Conservation (phyloP, 1,140 invertebrate genomes). For the Drosophila yakuba region DNA sequence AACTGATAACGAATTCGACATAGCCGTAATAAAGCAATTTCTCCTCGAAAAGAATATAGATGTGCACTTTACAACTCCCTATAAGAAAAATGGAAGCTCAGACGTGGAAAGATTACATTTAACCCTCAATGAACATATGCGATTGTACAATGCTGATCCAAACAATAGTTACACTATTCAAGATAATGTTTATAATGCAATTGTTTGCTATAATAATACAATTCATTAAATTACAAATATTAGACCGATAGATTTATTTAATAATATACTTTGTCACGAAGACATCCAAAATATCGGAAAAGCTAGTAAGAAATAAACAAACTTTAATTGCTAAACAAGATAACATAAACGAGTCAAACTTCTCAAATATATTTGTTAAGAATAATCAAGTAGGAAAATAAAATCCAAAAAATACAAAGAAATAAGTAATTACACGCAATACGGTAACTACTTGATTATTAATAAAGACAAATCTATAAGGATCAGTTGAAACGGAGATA, state of each 20-base stretch:
- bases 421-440: slow-evolving; percentile 2
- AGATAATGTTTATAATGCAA: slow-evolving; percentile 12
- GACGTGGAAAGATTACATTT: slow-evolving; percentile 4
- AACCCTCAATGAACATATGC: slow-evolving; percentile 4
- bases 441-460: slow-evolving; percentile 8
- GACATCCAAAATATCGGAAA: neutral
- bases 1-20: slow-evolving; percentile 1
- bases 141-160: slow-evolving; percentile 6
- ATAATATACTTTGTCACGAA: neutral
- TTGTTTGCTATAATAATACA: slow-evolving; percentile 4
- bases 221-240: neutral
- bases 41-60: neutral
- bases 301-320: slow-evolving; percentile 7
- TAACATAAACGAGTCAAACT: neutral
- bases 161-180: slow-evolving; percentile 6
- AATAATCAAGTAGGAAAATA: slow-evolving; percentile 16
- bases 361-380: slow-evolving; percentile 5
- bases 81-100: slow-evolving; percentile 7
- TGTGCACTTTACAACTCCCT: neutral
- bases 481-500: no score
- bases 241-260: neutral
- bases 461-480: no score
- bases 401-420: slow-evolving; percentile 11
- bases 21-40: neutral
- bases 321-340: neutral